A percentile compares a stretch with the other conserved stretches of the same genome.
Conservation (phyloP, 2,113 vertebrate genomes). For the Paracanthobrama guichenoti region DNA sequence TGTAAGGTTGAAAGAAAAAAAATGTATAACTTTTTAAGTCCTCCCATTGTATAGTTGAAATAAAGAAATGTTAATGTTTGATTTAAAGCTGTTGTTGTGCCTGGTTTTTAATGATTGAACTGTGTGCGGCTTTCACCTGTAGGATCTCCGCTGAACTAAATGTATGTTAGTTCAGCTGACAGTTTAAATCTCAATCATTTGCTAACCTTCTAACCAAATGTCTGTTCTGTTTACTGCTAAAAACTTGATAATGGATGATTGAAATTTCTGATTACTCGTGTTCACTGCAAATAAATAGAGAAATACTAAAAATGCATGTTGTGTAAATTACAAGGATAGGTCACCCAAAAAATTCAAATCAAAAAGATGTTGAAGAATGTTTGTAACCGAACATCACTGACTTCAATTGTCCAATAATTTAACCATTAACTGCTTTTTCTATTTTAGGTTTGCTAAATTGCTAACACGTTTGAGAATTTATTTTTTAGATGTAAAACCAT, state of each 20-base stretch:
- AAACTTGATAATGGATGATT: background rate
- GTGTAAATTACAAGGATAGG: background rate
- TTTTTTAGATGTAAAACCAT: background rate
- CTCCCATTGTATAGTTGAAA: slow-evolving; percentile 43
- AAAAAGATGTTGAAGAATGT: background rate
- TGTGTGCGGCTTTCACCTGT: background rate
- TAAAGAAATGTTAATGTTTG: slow-evolving; percentile 43
- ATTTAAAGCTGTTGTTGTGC: slow-evolving; percentile 17
- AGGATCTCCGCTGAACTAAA: background rate
- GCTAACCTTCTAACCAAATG: background rate
- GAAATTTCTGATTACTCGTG: background rate
- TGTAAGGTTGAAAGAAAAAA: slow-evolving; percentile 14
- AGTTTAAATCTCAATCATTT: background rate
- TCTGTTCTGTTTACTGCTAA: background rate
- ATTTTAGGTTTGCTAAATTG: background rate
- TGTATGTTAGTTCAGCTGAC: background rate
- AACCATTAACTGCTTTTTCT: background rate
- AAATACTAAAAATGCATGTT: background rate
- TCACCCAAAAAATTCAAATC: background rate
- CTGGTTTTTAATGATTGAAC: background rate
- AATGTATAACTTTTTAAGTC: slow-evolving; percentile 34
- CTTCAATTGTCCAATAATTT: background rate
- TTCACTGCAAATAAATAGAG: background rate
- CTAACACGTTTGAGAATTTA: background rate
- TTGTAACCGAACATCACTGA: background rate